These are phyloP conservation scores for Caracal caracal DNA, from an alignment of 2,113 vertebrate species.

Conservation along the genomic window DNA sequence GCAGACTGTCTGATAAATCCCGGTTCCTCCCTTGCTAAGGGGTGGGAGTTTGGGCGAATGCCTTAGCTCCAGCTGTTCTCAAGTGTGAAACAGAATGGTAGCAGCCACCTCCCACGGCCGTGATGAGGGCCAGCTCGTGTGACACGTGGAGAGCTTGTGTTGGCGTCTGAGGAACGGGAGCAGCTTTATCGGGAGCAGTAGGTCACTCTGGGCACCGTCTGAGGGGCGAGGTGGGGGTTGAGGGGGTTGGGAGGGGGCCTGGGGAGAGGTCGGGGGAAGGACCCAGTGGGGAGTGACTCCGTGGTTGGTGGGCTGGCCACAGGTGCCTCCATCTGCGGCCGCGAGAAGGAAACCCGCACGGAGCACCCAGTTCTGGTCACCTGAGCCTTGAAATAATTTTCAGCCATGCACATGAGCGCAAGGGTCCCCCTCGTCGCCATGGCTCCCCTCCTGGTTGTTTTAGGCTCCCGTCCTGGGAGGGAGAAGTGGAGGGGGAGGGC, in stretches of 20 bases:
- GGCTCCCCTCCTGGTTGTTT: background rate
- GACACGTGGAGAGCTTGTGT: background rate
- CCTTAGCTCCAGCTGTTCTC: background rate
- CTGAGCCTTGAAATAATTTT: background rate
- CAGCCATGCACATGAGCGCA: background rate
- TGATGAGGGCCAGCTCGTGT: background rate
- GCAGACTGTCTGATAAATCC: background rate
- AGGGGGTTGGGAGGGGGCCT: background rate
- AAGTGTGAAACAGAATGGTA: background rate
- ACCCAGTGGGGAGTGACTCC: background rate
- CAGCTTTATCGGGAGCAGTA: background rate
- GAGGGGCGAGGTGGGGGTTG: background rate
- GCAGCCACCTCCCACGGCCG: background rate
- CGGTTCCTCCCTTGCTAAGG: background rate
- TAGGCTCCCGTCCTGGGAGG: background rate
- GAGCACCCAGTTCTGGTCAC: background rate
- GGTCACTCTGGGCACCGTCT: background rate
- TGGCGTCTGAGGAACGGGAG: accelerated
- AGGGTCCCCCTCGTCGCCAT: background rate
- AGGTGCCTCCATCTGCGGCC: background rate
- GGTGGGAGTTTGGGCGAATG: background rate
- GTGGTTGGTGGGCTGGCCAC: background rate
- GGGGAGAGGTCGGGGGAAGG: background rate
- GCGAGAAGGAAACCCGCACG: background rate
- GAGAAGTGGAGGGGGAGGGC: background rate